A percentile compares a stretch with the other conserved stretches of the same genome.
These are phyloP conservation scores for Thereva nobilitata DNA, from an alignment of 2,888 invertebrate species.

Conservation along the genomic window DNA sequence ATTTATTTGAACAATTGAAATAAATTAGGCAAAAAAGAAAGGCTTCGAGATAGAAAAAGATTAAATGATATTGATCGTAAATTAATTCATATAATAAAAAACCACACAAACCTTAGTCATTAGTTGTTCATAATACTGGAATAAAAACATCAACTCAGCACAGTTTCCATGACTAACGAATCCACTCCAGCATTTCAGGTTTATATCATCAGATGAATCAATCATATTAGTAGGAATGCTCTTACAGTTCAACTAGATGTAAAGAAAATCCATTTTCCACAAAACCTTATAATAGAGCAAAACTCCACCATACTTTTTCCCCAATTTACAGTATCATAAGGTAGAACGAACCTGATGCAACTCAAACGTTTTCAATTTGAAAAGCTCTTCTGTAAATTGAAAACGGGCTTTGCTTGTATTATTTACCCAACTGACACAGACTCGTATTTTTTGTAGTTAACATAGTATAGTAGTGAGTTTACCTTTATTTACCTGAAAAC, in stretches of 20 bases:
- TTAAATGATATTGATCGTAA: too few relatives aligned
- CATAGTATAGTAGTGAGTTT: conserved; percentile 1
- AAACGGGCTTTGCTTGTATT: conserved; percentile 1
- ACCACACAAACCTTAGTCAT: too few relatives aligned
- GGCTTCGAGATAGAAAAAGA: too few relatives aligned
- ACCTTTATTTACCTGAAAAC: not conserved
- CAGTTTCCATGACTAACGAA: too few relatives aligned
- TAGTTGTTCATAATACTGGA: too few relatives aligned
- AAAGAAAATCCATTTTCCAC: conserved; percentile 31
- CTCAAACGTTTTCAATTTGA: conserved; percentile 31
- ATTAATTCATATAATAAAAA: too few relatives aligned
- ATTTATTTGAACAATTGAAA: too few relatives aligned
- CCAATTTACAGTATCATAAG: conserved; percentile 25
- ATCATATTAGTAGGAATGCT: conserved; percentile 22
- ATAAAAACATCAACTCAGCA: too few relatives aligned
- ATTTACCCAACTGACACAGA: conserved; percentile 11
- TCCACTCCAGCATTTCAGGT: too few relatives aligned
- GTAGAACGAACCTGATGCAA: not conserved
- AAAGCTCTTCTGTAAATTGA: conserved; percentile 28
- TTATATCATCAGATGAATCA: conserved; percentile 12
- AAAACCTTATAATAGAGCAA: conserved; percentile 18
- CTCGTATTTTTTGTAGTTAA: not conserved
- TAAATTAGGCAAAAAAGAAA: too few relatives aligned
- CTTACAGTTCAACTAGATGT: conserved; percentile 25
- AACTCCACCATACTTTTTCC: conserved; percentile 18